A percentile compares a stretch with the other conserved stretches of the same genome.
These are phyloP conservation scores for Scrobipalpa costella DNA, from an alignment of 2,888 invertebrate species.

Conservation along the genomic window DNA sequence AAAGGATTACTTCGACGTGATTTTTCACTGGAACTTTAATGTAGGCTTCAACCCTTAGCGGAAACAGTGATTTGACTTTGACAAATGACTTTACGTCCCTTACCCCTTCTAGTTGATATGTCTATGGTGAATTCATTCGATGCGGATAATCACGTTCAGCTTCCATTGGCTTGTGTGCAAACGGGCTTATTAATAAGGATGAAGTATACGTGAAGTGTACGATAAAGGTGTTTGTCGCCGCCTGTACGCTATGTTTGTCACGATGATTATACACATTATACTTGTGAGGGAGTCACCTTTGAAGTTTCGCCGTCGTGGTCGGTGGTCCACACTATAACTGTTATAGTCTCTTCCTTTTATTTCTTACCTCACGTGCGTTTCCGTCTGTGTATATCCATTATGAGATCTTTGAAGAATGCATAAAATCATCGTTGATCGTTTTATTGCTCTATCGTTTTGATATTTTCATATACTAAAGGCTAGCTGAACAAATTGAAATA, in stretches of 20 bases:
- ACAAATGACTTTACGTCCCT: conserved; percentile 52
- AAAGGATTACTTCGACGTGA: conserved; percentile 16
- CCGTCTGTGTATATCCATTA: conserved; percentile 64
- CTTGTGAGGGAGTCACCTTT: conserved; percentile 54
- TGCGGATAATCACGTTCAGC: conserved; percentile 7
- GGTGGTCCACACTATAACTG: conserved; percentile 61
- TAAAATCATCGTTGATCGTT: conserved; percentile 51
- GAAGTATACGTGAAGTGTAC: background rate
- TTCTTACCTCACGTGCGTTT: conserved; percentile 59
- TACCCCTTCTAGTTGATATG: conserved; percentile 49
- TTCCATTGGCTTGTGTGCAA: background rate
- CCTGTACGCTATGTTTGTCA: conserved; percentile 52
- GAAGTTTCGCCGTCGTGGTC: conserved; percentile 65
- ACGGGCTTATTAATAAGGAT: background rate
- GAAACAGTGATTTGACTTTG: conserved; percentile 46
- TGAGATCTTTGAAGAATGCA: conserved; percentile 56
- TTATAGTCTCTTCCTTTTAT: conserved; percentile 65
- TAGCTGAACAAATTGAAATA: background rate
- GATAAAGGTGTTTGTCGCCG: conserved; percentile 35
- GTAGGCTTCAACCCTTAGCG: conserved; percentile 21
- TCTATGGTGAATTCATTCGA: conserved; percentile 14
- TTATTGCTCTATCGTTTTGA: conserved; percentile 49
- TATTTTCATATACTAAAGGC: conserved; percentile 35
- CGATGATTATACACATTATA: conserved; percentile 59
- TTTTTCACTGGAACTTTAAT: conserved; percentile 25